Evolutionary conservation across 2,797 vertebrate genomes (phyloP).

Genomic region (Pseudochirops cupreus): DNA sequence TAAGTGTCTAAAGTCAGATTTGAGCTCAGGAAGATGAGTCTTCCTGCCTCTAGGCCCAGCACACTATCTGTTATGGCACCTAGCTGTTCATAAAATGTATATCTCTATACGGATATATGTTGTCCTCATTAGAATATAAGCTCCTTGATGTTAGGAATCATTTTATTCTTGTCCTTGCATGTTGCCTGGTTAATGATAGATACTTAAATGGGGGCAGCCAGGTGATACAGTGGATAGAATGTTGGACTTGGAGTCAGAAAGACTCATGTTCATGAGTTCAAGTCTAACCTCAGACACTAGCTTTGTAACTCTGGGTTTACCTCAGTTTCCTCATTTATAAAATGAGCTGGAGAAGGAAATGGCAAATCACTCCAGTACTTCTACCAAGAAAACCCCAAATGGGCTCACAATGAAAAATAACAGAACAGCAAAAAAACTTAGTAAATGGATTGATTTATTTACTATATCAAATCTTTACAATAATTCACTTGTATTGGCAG

Average conservation of each 20-base stretch:
- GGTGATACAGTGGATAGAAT: background rate
- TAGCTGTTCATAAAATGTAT: background rate
- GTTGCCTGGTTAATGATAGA: background rate
- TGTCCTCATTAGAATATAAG: background rate
- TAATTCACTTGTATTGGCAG: conserved; percentile 33
- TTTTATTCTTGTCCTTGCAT: background rate
- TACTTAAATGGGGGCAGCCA: background rate
- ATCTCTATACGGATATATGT: background rate
- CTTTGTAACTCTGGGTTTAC: background rate
- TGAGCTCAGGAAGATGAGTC: background rate
- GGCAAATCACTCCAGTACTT: background rate
- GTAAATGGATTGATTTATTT: conserved; percentile 40
- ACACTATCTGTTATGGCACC: background rate
- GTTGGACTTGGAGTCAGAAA: background rate
- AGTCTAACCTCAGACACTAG: background rate
- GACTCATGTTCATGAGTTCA: background rate
- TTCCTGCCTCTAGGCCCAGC: background rate
- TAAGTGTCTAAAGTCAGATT: background rate
- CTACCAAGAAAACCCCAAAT: background rate
- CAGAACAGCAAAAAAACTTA: background rate
- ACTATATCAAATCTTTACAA: conserved; percentile 44
- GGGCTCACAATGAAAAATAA: background rate
- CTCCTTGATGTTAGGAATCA: background rate
- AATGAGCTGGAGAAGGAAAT: background rate
- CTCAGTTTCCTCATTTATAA: background rate